Conservation (phyloP, 1,140 invertebrate genomes). For the Idris sp. region DNA sequence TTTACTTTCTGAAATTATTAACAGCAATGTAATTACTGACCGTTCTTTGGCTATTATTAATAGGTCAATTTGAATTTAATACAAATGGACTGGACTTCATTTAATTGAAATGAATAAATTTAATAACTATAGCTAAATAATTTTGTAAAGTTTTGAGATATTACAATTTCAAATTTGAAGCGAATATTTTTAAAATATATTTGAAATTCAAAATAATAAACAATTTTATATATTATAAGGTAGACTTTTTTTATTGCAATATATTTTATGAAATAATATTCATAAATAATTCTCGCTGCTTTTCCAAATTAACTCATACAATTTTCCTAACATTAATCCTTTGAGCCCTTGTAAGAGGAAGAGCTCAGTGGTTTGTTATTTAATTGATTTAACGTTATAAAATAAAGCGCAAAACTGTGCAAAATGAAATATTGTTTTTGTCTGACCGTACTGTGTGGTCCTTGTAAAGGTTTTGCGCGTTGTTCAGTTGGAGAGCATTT, state of each 20-base stretch:
- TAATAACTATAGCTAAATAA: too few species aligned
- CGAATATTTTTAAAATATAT: too few species aligned
- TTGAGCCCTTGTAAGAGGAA: slow-evolving; percentile 4
- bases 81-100: too few species aligned
- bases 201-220: too few species aligned
- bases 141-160: too few species aligned
- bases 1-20: slow-evolving; percentile 42
- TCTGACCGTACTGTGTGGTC: slow-evolving; percentile 18
- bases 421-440: slow-evolving; percentile 47
- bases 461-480: slow-evolving; percentile 40
- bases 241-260: too few species aligned
- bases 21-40: slow-evolving; percentile 22
- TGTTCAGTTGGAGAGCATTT: slow-evolving; percentile 46
- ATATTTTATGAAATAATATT: too few species aligned
- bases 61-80: too few species aligned
- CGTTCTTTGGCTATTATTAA: too few species aligned
- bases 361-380: slow-evolving; percentile 3
- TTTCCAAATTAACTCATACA: slow-evolving; percentile 8
- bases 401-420: slow-evolving; percentile 33
- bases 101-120: too few species aligned
- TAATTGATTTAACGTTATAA: slow-evolving; percentile 40
- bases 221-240: too few species aligned
- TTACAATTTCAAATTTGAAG: too few species aligned
- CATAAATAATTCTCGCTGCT: slow-evolving; percentile 2
- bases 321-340: slow-evolving; percentile 7